Base-by-base conservation (phyloP, 1,140 invertebrate genomes). In the Spodoptera litura region DNA sequence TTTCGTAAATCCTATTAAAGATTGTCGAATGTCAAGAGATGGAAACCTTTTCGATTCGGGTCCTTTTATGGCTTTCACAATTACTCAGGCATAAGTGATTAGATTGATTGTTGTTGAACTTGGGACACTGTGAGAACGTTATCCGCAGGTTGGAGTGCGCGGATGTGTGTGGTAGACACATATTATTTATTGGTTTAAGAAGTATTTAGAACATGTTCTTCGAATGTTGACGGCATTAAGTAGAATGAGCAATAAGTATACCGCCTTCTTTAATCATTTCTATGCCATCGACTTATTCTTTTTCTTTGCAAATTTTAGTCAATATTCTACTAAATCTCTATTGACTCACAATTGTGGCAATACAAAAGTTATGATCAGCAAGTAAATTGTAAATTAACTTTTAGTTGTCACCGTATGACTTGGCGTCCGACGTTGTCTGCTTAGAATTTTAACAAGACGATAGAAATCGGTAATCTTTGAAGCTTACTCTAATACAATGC, bases 391-490 rank as follows among this genome's bases (percentile, higher is more conserved):
- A 88, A 89, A 89, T 91, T 88, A 92, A 90, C 85, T 93, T 92
- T 88, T 83, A 83, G 70, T 81, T 86, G 88, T 81, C 87, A 79
- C 80, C 84, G 83, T 89, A 85, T 87, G 89, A 91, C 83, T 91
- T 89, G 81, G 83, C 90, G 81, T 84, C 85, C 83, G 81, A 86
- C 85, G 88, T 86, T 85, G 77, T 88, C 89, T 91, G 92, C 84
- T 85, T 82, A 79, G 91, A 93, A 93, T 93, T 89, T 93, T 91
- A 94, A 93, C 88, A 89, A 92, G 87, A 78, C 88, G 88, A 92
- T 92, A 92, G 88, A 88, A 88, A 92, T 93, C 89, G 86, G 89
- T 88, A 91, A 91, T 94, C 86, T 89, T 87, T 81, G 84, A 89
- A 88, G 86, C 86, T 86, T 81, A 83, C 83, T 68, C 85, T 87